A percentile compares a stretch with the other conserved stretches of the same genome.
Conservation (phyloP, 35 echinoderm and acorn worm species). For the Holothuria glaberrima region DNA sequence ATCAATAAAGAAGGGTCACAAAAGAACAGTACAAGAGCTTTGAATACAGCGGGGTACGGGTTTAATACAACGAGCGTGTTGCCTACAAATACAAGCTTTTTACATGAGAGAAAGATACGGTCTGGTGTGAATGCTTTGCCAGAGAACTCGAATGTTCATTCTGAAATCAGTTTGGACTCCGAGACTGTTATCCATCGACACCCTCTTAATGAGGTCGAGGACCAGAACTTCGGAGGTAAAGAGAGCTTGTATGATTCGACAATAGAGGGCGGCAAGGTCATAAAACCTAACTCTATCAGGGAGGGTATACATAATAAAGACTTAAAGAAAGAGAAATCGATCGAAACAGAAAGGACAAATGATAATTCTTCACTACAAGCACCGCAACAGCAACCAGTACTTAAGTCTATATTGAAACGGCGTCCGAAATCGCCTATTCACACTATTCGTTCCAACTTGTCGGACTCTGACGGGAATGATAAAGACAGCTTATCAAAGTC, state of each 20-base stretch:
- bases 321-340: constrained; percentile 7
- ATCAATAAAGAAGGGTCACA: constrained; percentile 24
- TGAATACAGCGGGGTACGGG: constrained; percentile 15
- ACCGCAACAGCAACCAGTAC: constrained; percentile 14
- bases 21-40: not conserved
- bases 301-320: not conserved
- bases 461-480: not conserved
- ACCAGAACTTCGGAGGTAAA: not conserved
- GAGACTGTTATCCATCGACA: not conserved
- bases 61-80: constrained; percentile 2
- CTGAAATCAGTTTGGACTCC: too few species aligned
- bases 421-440: constrained; percentile 28
- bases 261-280: not conserved
- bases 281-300: not conserved
- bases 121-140: constrained; percentile 30
- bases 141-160: not conserved
- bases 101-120: constrained; percentile 15
- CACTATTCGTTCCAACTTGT: not conserved
- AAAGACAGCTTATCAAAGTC: not conserved
- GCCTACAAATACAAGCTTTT: not conserved
- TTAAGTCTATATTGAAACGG: constrained; percentile 36
- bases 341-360: constrained; percentile 21
- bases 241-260: not conserved
- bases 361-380: not conserved
- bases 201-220: not conserved